Evolutionary conservation across 2,888 invertebrate species (phyloP).

Genomic region (Ichneumoninae sp.): DNA sequence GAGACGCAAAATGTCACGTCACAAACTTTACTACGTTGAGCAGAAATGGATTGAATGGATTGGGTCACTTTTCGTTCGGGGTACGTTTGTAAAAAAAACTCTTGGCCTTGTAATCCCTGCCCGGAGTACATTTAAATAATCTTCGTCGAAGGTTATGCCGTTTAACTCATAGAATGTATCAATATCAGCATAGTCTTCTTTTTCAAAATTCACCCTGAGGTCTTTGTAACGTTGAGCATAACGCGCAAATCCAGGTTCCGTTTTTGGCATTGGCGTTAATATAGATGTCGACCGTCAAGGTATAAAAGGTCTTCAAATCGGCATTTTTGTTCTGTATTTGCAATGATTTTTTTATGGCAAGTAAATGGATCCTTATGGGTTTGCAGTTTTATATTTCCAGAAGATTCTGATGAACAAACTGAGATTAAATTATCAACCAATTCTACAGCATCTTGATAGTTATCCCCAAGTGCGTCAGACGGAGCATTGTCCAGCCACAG

Average conservation of each 20-base stretch:
- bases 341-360: conserved; percentile 72
- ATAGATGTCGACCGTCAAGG: conserved; percentile 71
- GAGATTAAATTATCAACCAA: conserved; percentile 73
- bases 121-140: conserved; percentile 72
- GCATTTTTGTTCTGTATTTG: too few species aligned
- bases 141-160: conserved; percentile 62
- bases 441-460: neutral
- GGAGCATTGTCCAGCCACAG: conserved; percentile 81
- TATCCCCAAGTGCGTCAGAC: conserved; percentile 2
- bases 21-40: conserved; percentile 47
- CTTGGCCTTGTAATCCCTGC: conserved; percentile 61
- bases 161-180: conserved; percentile 14
- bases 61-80: conserved; percentile 50
- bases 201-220: conserved; percentile 52
- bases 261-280: conserved; percentile 68
- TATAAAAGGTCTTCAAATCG: conserved; percentile 73
- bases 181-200: conserved; percentile 26
- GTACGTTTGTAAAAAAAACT: conserved; percentile 57
- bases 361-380: conserved; percentile 75
- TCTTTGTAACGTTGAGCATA: conserved; percentile 1
- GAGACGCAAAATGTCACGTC: too few species aligned
- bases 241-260: too few species aligned
- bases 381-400: conserved; percentile 70
- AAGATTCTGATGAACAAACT: conserved; percentile 67
- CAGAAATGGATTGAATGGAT: conserved; percentile 66